phyloP scores from a whole-genome alignment of 1,140 invertebrate species.

The Lucilia sericata region DNA sequence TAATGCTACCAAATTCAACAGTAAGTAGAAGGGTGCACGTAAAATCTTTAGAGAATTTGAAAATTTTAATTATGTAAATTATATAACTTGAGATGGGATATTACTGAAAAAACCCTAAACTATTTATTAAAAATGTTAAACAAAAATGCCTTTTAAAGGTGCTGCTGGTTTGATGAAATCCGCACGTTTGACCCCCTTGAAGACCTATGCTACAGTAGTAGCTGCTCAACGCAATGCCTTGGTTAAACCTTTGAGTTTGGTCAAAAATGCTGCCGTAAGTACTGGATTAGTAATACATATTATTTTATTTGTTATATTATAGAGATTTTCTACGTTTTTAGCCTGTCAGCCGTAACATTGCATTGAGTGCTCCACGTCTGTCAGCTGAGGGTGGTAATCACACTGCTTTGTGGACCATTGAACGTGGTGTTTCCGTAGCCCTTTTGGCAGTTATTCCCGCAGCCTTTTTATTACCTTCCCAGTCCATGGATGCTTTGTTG shows the following conservation, averaged over 20 bases:
- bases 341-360: slow-evolving; percentile 55
- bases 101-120: background rate
- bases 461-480: slow-evolving; percentile 73
- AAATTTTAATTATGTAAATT: background rate
- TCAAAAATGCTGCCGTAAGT: slow-evolving; percentile 55
- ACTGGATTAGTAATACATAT: background rate
- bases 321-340: slow-evolving; percentile 47
- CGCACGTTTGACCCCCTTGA: slow-evolving; percentile 56
- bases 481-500: slow-evolving; percentile 75
- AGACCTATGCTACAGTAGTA: slow-evolving; percentile 59
- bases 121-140: slow-evolving; percentile 58
- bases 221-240: slow-evolving; percentile 52
- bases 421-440: slow-evolving; percentile 72
- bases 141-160: slow-evolving; percentile 48
- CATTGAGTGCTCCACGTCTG: slow-evolving; percentile 59
- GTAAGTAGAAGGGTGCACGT: slow-evolving; percentile 45
- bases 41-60: background rate
- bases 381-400: slow-evolving; percentile 69
- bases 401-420: slow-evolving; percentile 77
- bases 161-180: slow-evolving; percentile 54
- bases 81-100: slow-evolving; percentile 22
- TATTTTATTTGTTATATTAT: no score
- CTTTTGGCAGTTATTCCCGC: slow-evolving; percentile 76
- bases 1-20: slow-evolving; percentile 46
- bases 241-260: slow-evolving; percentile 52